Conservation (phyloP, 2,113 vertebrate genomes). For the Hylia prasina region DNA sequence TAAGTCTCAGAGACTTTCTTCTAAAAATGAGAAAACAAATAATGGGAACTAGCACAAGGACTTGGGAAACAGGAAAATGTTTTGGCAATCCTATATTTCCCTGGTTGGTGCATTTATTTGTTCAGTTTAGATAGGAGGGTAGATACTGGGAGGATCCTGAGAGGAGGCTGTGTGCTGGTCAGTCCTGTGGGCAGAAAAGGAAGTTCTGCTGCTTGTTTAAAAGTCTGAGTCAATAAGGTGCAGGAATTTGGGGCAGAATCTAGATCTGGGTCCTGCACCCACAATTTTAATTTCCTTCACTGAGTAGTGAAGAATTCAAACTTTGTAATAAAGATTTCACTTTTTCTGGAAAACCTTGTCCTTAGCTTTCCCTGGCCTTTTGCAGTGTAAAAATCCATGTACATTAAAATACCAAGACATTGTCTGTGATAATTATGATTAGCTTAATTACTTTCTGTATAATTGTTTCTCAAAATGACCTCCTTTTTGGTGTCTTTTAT, state of each 20-base stretch:
- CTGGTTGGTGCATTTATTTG: not conserved
- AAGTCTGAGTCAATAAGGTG: not conserved
- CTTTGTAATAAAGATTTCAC: not conserved
- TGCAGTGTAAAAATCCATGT: not conserved
- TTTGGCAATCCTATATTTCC: not conserved
- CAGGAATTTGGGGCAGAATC: not conserved
- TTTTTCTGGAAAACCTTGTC: not conserved
- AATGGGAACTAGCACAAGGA: not conserved
- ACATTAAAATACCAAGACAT: not conserved
- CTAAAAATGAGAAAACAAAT: not conserved
- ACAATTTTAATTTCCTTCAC: not conserved
- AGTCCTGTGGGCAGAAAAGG: not conserved
- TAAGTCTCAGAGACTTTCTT: not conserved
- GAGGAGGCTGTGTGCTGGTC: not conserved
- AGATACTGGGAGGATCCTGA: not conserved
- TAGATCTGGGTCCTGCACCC: not conserved
- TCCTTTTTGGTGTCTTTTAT: constrained; percentile 39
- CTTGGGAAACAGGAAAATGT: not conserved
- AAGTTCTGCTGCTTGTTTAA: not conserved
- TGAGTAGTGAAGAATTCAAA: not conserved
- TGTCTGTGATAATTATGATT: constrained; percentile 37
- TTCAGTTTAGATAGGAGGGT: not conserved
- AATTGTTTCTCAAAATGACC: constrained; percentile 57
- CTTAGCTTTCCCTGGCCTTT: not conserved
- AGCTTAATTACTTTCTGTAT: constrained; percentile 46